These are phyloP conservation scores for Drosophila kurseongensis DNA, from an alignment of 1,140 invertebrate genomes.

Conservation along the genomic window DNA sequence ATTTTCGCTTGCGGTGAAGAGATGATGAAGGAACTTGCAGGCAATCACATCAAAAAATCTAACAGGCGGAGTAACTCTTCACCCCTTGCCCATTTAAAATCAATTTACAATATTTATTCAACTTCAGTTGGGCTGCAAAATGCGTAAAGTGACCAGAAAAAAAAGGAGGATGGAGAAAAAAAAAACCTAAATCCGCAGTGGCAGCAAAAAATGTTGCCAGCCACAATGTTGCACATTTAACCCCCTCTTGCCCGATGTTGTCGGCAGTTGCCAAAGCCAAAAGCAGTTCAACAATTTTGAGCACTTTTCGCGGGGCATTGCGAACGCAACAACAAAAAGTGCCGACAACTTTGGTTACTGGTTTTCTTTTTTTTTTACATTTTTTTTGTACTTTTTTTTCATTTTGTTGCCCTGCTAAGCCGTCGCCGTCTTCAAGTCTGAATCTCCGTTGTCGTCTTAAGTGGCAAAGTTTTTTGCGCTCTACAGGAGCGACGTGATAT, in stretches of 20 bases:
- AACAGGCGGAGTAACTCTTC: constrained; percentile 21
- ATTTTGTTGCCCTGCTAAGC: constrained; percentile 37
- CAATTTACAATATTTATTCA: constrained; percentile 68
- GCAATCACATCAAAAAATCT: constrained; percentile 65
- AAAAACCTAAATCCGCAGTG: constrained; percentile 19
- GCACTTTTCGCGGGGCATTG: constrained; percentile 55
- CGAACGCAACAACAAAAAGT: constrained; percentile 54
- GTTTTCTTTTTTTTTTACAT: constrained; percentile 4
- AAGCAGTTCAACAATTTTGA: constrained; percentile 72
- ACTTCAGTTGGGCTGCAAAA: constrained; percentile 34
- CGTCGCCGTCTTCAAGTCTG: constrained; percentile 48
- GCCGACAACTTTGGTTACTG: constrained; percentile 46
- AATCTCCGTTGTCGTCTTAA: constrained; percentile 54
- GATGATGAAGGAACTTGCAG: constrained; percentile 71
- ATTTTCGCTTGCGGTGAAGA: constrained; percentile 70
- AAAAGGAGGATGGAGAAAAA: not conserved
- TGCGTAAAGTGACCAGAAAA: constrained; percentile 41
- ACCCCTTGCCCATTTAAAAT: constrained; percentile 48
- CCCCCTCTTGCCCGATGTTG: constrained; percentile 20
- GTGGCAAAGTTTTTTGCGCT: constrained; percentile 61
- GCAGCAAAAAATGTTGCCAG: constrained; percentile 47
- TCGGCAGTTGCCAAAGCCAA: constrained; percentile 63
- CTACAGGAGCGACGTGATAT: constrained; percentile 36
- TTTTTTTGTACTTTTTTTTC: constrained; percentile 4
- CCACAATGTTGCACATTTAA: constrained; percentile 61